Evolutionary conservation across 2,797 vertebrate genomes (phyloP), one percentile per base, ranked within the genome.

Genomic region (Epinephelus malabaricus): DNA sequence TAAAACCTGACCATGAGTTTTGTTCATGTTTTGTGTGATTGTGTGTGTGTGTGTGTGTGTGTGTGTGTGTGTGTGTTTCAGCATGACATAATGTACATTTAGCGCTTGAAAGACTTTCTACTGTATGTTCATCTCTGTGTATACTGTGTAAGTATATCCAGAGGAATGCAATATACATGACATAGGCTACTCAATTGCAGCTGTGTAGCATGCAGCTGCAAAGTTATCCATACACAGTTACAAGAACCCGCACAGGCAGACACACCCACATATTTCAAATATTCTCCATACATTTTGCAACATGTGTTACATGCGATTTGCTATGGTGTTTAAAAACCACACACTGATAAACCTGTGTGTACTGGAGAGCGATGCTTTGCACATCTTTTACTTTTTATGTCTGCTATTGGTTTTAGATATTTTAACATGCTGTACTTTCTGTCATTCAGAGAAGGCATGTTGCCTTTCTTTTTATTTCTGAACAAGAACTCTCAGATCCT

Each of bases 251-350:
- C 47, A 65, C 47, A 34, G 8, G 47, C 63, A 51, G 47, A 21
- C 79, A 81, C 69, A 50, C 69, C 66, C 34, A 43, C 14, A 78
- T 69, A 61, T 18, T 51, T 71, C 3, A 49, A 27, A 23, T 63
- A 45, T 27, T 49, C 5, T n/a, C 40, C 19, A 21, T 3, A 68
- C n/a, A 64, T 43, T 34, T 34, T 34, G 34, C 34, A 34, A 8
- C 7, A 0, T 15, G 47, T 61, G 47, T 47, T 21, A 46, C 11
- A 17, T 50, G 8, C 18, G 18, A 23, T 49, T 69, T 73, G 14
- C 40, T 58, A 6, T 23, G 49, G 5, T 66, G 30, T 2, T n/a
- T 38, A 9, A 66, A 62, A 46, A 25, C 15, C 46, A 34, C 38
- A 23, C 47, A 23, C n/a, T 46, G 69, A 40, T 7, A 14, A 65